Evolutionary conservation across 1,140 invertebrate genomes (phyloP), one percentile per base, ranked within the genome.

Genomic region (Pseudobourletiella spinata): DNA sequence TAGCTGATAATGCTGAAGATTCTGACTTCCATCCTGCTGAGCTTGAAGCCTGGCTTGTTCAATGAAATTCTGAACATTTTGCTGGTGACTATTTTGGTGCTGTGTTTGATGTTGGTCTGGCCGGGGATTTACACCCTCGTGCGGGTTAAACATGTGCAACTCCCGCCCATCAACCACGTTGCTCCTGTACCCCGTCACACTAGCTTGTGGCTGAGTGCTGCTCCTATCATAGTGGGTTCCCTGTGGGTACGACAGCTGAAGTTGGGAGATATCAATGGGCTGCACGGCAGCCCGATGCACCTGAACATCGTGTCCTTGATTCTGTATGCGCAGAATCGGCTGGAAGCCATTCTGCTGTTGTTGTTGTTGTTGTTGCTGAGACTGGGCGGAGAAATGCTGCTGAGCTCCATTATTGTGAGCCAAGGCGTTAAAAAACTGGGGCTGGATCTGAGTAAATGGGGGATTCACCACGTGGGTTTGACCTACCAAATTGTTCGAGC

Each of bases 41-140:
- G n/a, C n/a, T 58, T 44, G 54, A 30, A 58, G 59, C 15, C 1
- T 50, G 44, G 59, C 16, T 63, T 55, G 51, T n/a, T 54, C 20
- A 59, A 46, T 48, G 24, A 57, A 56, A 39, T 62, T 28, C 24
- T 42, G 39, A 32, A 61, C 52, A 39, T 56, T 32, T 39, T 63
- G 54, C 22, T 54, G 61, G 8, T 57, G 61, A 57, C 28, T 63
- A 20, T 51, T 28, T 43, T 58, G 55, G 22, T 63, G 54, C 35
- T 39, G 50, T 14, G 39, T 25, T 24, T 16, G 55, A 28, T 44
- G 54, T 8, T 35, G 4, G 24, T 30, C 14, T 29, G n/a, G 29
- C 2, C 30, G 14, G 6, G n/a, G n/a, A n/a, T 14, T 48, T 48
- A 54, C 29, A 6, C 25, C 39, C 3, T 18, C 24, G 16, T 24